phyloP scores from a whole-genome alignment of 1,140 invertebrate genomes.

The Panagrolaimus sp. region DNA sequence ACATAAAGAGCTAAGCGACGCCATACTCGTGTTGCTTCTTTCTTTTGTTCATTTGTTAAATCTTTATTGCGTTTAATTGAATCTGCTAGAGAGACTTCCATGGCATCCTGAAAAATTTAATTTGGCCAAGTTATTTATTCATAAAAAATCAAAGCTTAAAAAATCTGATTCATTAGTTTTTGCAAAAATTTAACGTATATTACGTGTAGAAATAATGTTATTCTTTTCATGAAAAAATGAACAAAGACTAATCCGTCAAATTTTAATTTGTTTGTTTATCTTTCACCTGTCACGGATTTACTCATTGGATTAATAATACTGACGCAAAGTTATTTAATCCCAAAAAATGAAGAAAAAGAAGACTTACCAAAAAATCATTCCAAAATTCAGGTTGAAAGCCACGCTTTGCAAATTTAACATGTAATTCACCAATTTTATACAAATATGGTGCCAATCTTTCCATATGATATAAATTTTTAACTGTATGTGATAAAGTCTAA shows the following conservation, averaged over 20 bases:
- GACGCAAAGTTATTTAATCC: no score
- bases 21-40: constrained; percentile 47
- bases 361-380: constrained; percentile 50
- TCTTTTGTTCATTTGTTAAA: constrained; percentile 38
- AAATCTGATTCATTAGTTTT: no score
- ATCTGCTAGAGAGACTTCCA: constrained; percentile 42
- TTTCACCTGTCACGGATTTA: no score
- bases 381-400: constrained; percentile 57
- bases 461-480: constrained; percentile 58
- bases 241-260: no score
- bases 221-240: no score
- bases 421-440: constrained; percentile 45
- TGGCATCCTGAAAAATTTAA: constrained; percentile 48
- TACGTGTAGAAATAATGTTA: no score
- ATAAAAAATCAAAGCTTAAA: no score
- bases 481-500: constrained; percentile 51
- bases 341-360: no score
- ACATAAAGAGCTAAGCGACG: constrained; percentile 51
- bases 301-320: no score
- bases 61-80: constrained; percentile 38
- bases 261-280: no score
- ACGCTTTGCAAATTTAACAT: constrained; percentile 50
- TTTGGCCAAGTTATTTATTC: no score
- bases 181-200: no score
- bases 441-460: constrained; percentile 41